Evolutionary conservation across 2,888 invertebrate genomes (phyloP), one percentile per base, ranked within the genome.

Genomic region (Pristionchus maxplancki): DNA sequence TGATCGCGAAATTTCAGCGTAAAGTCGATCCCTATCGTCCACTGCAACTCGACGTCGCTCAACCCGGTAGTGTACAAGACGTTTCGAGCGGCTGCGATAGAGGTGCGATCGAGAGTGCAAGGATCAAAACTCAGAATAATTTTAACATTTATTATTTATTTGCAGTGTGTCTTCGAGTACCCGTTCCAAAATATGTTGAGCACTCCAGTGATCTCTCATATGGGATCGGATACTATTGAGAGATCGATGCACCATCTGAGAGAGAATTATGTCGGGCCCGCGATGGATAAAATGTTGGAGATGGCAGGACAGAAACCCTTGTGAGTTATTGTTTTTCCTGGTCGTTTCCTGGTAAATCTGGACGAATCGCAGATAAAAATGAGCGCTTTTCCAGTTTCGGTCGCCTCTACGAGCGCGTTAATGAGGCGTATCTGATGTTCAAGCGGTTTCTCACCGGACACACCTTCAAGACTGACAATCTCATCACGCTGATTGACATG

Each of bases 241-340:
- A 78, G 44, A 78, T 40, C 44, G 44, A 78, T 78, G 78, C 78
- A 78, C 11, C 44, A 9, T 1, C 1, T 78, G n/a, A 44, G 78
- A 13, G 78, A 78, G 78, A n/a, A n/a, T n/a, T 78, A 78, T n/a
- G 1, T 78, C n/a, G 78, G 78, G n/a, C 78, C 78, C 3, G 78
- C 78, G 0, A 31, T 78, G 44, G 78, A 78, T n/a, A 40, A 28
- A 9, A 13, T 71, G 2, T 11, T 11, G 1, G 34, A 1, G 17
- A 13, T 78, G 15, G n/a, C 17, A 0, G 78, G 78, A 1, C 20
- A 78, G 78, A 78, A 78, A 44, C 78, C 78, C 44, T 44, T 78
- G 78, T 78, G 9, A 40, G 78, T 28, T 9, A 28, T 31, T 64
- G 11, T 6, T 64, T 13, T 28, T 64, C 28, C 15, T 58, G 58